Evolutionary conservation across 2,797 vertebrate species (phyloP), one percentile per base, ranked within the genome.

Genomic region (Capromys pilorides): DNA sequence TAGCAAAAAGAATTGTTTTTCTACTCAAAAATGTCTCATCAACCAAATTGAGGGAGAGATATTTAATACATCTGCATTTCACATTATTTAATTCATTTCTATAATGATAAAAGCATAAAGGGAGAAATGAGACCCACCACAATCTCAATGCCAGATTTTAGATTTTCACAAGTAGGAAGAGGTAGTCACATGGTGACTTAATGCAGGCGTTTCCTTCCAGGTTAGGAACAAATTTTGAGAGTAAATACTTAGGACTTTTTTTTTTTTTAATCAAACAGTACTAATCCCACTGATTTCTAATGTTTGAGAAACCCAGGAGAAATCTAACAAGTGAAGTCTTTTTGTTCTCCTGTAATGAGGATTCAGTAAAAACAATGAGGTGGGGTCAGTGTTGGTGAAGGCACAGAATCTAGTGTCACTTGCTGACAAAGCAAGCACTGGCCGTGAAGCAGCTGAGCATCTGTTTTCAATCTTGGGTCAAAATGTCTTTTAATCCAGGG

Each of bases 401-500:
- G 83, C 75, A 49, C 59, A 83, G 88, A 94, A 75, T 78, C 86
- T 75, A 93, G 61, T 45, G 93, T 88, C 96, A 88, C 94, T 88
- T 69, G 78, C 96, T 95, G 71, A 95, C 93, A 93, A 93, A 94
- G 94, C 91, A 41, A 77, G 79, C 86, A 36, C 57, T 90, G 97
- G 92, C 90, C 64, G 64, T 19, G 31, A 90, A 92, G 69, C 93
- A 87, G 92, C 1, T 83, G 88, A 71, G 66, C 96, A 94, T 93
- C 96, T 97, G 96, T 96, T 96, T 96, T 96, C 91, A 93, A 96
- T 96, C 86, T 49, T 61, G 75, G 69, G 86, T 92, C 86, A 91
- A 96, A 57, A 81, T 96, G 80, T 94, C 93, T 95, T 96, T 92
- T 96, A 96, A 97, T 96, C 93, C 89, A 92, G 93, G 96, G 94